Conservation (phyloP, 2,888 invertebrate genomes). For the Gortyna flavago region DNA sequence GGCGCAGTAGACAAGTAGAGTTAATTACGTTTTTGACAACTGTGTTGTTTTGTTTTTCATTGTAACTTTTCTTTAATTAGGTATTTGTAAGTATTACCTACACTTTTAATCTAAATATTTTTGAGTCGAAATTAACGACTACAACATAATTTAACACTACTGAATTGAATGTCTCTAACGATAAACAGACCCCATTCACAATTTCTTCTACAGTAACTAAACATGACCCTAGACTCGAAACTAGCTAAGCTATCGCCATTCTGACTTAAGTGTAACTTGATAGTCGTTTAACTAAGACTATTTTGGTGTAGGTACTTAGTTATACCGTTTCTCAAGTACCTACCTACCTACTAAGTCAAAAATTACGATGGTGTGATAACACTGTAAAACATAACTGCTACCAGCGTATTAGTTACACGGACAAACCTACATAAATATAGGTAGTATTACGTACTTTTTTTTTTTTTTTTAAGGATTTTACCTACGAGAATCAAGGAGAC, state of each 20-base stretch:
- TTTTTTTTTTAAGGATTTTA: no score
- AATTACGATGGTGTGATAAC: no score
- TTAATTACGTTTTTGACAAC: constrained; percentile 55
- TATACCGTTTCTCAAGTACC: background rate
- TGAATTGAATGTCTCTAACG: background rate
- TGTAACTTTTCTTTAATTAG: background rate
- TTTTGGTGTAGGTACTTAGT: background rate
- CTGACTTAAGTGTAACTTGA: background rate
- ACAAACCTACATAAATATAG: background rate
- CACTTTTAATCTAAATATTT: background rate
- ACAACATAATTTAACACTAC: no score
- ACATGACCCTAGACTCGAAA: background rate
- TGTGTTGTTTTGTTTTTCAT: constrained; percentile 27
- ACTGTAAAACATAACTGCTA: no score
- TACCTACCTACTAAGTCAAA: no score
- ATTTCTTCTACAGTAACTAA: background rate
- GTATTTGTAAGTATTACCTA: no score
- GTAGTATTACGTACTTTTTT: constrained; percentile 13
- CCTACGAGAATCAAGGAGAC: no score
- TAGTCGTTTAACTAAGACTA: background rate
- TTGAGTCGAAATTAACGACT: background rate
- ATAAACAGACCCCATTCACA: background rate
- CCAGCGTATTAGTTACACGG: no score
- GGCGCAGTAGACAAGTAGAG: constrained; percentile 34
- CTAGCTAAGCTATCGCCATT: background rate